Conservation (phyloP, 2,113 vertebrate species). For the Dendrocopos noguchii region DNA sequence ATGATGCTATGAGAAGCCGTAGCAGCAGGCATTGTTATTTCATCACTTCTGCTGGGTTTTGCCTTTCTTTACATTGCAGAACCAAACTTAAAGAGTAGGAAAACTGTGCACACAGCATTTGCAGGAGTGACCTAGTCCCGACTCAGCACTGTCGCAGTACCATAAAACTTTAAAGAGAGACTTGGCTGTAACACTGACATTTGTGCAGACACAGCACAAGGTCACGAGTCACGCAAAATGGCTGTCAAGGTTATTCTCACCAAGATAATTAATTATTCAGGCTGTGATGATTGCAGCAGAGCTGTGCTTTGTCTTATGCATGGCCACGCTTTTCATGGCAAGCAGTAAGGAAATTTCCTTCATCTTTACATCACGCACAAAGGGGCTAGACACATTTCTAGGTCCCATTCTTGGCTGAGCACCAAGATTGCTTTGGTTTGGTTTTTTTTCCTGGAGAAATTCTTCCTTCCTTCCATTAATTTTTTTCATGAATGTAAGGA, state of each 20-base stretch:
- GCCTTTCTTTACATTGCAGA: conserved; percentile 4
- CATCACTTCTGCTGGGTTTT: conserved; percentile 48
- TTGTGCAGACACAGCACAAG: conserved; percentile 36
- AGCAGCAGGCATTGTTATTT: conserved; percentile 26
- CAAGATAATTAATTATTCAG: conserved; percentile 37
- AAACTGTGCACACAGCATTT: neutral
- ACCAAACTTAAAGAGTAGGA: neutral
- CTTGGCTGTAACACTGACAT: neutral
- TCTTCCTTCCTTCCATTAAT: no score
- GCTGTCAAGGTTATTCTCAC: conserved; percentile 30
- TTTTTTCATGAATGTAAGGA: neutral
- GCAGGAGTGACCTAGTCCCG: neutral
- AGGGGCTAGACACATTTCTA: neutral
- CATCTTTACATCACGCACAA: neutral
- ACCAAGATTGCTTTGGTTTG: neutral
- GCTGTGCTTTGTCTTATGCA: neutral
- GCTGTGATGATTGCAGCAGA: neutral
- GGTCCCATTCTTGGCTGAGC: neutral
- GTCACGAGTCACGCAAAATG: conserved; percentile 40
- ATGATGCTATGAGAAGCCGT: neutral
- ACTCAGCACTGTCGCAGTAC: conserved; percentile 5
- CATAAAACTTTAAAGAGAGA: conserved; percentile 47
- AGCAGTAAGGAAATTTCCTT: neutral
- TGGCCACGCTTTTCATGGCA: neutral
- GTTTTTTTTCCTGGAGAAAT: no score